Evolutionary conservation across 2,797 vertebrate genomes (phyloP), one percentile per base, ranked within the genome.

Genomic region (Bovichtus diacanthus): DNA sequence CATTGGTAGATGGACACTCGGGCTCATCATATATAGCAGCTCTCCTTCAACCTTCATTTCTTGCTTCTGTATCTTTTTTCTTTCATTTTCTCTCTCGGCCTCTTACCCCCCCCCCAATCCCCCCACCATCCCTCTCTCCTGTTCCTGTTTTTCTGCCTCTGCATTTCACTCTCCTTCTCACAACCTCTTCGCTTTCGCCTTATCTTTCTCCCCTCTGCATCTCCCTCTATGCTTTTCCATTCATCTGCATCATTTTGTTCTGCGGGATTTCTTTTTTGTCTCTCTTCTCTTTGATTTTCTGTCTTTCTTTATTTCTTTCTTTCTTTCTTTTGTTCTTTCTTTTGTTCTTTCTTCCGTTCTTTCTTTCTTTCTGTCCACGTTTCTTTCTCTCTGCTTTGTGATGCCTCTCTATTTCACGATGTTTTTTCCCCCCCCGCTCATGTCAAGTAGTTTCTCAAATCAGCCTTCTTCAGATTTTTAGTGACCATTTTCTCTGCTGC

Each of bases 1-100:
- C 71, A 69, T 63, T 87, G 77, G 68, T 81, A 88, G 67, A 82
- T 76, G 78, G 85, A 76, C 81, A 70, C 71, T 82, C 46, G 23
- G 51, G 18, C 78, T 71, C 63, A 64, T 82, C 58, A 60, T 63
- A 60, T 19, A 58, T 16, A 54, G 67, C 59, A 43, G 63, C 64
- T 66, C 53, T 68, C 29, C 18, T 59, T 83, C 46, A 66, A 18
- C 74, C 53, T 53, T 68, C 23, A 16, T 58, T 50, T 68, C 34
- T 59, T 5, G 31, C 51, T 44, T 81, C 25, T 71, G 50, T 44
- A 13, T 78, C 9, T 61, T 18, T 49, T 27, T 7, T 31, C 19
- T 34, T 53, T 65, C n/a, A 62, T 47, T 50, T 21, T 19, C 36
- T 10, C 25, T 59, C 51, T 59, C 2, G 2, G 8, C 43, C 10